Evolutionary conservation across 2,113 vertebrate species (phyloP), one percentile per base, ranked within the genome.

Genomic region (Gobius niger): DNA sequence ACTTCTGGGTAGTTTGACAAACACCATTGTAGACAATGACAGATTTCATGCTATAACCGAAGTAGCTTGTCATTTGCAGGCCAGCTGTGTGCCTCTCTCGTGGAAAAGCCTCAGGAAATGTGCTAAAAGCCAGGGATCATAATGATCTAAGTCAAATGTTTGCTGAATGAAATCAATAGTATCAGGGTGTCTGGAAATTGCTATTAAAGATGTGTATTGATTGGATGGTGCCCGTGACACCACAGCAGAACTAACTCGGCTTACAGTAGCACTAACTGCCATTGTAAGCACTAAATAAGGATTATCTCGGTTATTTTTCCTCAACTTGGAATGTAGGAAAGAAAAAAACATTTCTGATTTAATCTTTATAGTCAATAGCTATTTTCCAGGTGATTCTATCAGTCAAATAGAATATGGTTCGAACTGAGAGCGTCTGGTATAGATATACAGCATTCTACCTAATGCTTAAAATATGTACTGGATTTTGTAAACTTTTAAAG

Each of bases 121-220:
- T 77, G 80, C 82, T 78, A 74, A 70, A 72, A 83, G 84, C 73
- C 79, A 62, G 51, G 66, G 83, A 89, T 90, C 85, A 86, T 83
- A 89, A 89, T 89, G 84, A 90, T 90, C 85, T 88, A 88, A 89
- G 89, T 84, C 83, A 90, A 90, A 90, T 86, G 87, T 89, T 90
- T 90, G 88, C 84, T 5, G 78, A 88, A 76, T 80, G 72, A 85
- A 86, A 91, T 91, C 90, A 87, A 89, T 91, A 85, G 73, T 83
- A 85, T 85, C 69, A 50, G 81, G 83, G 82, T 83, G 85, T 80
- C 86, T 87, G 84, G 85, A 91, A 91, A 91, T 88, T 87, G 86
- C 87, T 85, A 87, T 89, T 83, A 91, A 91, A 90, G 87, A 90
- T 85, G 67, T 44, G 34, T 66, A 90, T 88, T 73, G 89, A 91